Percentiles rank a stretch among this genome's conserved stretches.
Evolutionary conservation across 2,797 vertebrate species (phyloP).

Genomic region (Saxicola maurus): DNA sequence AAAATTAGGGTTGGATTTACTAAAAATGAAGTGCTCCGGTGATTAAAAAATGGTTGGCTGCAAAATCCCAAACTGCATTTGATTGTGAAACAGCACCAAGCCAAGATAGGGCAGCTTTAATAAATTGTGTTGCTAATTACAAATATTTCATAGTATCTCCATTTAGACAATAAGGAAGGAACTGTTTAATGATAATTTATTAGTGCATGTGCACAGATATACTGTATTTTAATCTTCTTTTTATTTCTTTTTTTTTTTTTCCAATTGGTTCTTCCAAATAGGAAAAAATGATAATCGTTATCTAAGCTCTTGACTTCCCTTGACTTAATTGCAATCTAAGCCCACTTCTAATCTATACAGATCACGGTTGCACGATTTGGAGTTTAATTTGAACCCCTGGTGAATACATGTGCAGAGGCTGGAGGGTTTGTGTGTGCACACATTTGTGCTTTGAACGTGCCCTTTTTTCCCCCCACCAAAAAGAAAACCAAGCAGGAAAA

Average conservation of each 20-base stretch:
- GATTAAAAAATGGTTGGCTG: conserved; percentile 53
- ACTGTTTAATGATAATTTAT: conserved; percentile 44
- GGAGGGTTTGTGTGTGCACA: background rate
- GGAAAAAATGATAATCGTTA: conserved; percentile 46
- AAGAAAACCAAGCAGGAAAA: background rate
- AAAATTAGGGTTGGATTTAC: conserved; percentile 57
- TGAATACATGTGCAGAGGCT: background rate
- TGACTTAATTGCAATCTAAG: conserved; percentile 64
- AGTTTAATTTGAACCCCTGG: conserved; percentile 56
- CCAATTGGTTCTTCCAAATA: conserved; percentile 12
- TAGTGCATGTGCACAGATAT: background rate
- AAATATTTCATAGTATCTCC: conserved; percentile 29
- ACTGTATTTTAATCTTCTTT: background rate
- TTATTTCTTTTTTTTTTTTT: background rate
- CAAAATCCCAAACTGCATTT: conserved; percentile 48
- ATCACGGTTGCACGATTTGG: conserved; percentile 41
- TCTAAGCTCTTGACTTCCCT: conserved; percentile 63
- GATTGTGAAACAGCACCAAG: conserved; percentile 27
- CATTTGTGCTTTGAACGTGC: background rate
- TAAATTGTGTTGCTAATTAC: conserved; percentile 29
- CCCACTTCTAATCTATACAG: conserved; percentile 57
- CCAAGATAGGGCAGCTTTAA: conserved; percentile 21
- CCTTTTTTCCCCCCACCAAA: background rate
- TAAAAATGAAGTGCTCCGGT: conserved; percentile 50
- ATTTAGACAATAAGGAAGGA: background rate